A percentile compares a stretch with the other conserved stretches of the same genome.
phyloP scores from a whole-genome alignment of 2,113 vertebrate species.

The Cervus canadensis region DNA sequence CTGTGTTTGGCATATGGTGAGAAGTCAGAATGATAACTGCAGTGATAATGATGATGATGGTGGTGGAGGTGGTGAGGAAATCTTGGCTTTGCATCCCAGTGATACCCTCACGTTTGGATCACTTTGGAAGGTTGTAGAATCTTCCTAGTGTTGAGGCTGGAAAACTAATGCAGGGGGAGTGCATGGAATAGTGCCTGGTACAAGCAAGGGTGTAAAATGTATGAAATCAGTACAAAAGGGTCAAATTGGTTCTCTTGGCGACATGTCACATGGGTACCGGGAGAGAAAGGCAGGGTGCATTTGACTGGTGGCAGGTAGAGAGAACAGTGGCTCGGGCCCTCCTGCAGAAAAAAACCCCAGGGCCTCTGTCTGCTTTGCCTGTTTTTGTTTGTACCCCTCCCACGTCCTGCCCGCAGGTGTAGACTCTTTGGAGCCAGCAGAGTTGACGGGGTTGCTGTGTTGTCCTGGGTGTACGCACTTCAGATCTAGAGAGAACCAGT shows the following conservation, averaged over 20 bases:
- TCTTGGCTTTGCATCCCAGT: background rate
- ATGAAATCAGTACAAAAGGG: background rate
- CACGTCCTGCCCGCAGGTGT: background rate
- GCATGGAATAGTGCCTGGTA: too few relatives aligned
- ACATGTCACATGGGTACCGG: background rate
- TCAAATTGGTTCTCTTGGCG: background rate
- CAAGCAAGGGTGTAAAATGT: background rate
- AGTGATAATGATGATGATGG: rapidly evolving
- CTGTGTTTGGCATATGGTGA: background rate
- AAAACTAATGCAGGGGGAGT: background rate
- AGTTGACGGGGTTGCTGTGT: background rate
- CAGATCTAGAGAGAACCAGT: background rate
- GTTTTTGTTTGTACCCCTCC: background rate
- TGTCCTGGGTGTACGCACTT: background rate
- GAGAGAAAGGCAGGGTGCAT: background rate
- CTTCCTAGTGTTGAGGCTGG: background rate
- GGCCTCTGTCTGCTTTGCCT: background rate
- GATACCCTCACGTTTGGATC: background rate
- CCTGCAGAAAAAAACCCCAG: rapidly evolving
- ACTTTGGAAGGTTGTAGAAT: background rate
- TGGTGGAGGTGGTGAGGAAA: too few relatives aligned
- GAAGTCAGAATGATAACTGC: background rate
- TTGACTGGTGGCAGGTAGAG: background rate
- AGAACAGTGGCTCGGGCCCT: background rate
- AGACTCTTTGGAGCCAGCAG: background rate